Conservation (phyloP, 2,888 invertebrate genomes). For the Marronus borbonicus region DNA sequence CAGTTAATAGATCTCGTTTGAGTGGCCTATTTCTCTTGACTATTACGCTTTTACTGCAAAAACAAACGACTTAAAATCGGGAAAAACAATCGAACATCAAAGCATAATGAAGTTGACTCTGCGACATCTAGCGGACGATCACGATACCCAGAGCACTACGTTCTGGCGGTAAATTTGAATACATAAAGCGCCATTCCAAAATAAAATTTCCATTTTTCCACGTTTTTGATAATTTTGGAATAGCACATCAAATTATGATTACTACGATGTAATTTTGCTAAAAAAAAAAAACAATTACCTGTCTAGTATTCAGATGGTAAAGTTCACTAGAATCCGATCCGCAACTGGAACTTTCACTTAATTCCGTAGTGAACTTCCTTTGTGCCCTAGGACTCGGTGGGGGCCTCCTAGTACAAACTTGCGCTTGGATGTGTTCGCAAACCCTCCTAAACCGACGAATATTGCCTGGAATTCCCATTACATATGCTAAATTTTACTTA, state of each 20-base stretch:
- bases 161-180: too few relatives aligned
- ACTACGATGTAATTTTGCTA: neutral
- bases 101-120: neutral
- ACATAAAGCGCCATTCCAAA: too few relatives aligned
- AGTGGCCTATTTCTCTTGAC: neutral
- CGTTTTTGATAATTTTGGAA: too few relatives aligned
- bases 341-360: slow-evolving; percentile 81
- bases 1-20: slow-evolving; percentile 28
- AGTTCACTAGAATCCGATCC: slow-evolving; percentile 80
- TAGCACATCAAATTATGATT: too few relatives aligned
- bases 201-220: too few relatives aligned
- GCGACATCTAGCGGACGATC: slow-evolving; percentile 2
- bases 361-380: slow-evolving; percentile 77
- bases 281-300: slow-evolving; percentile 59
- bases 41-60: slow-evolving; percentile 33
- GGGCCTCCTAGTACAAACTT: slow-evolving; percentile 73
- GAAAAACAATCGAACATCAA: neutral
- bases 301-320: slow-evolving; percentile 66
- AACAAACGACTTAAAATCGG: slow-evolving; percentile 20
- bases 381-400: slow-evolving; percentile 78
- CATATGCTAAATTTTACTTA: slow-evolving; percentile 1
- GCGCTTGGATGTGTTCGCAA: slow-evolving; percentile 96
- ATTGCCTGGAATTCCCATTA: slow-evolving; percentile 79
- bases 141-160: neutral
- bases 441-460: slow-evolving; percentile 95